These are phyloP conservation scores for Cordylochernes scorpioides DNA, from an alignment of 2,888 invertebrate genomes.

Conservation along the genomic window DNA sequence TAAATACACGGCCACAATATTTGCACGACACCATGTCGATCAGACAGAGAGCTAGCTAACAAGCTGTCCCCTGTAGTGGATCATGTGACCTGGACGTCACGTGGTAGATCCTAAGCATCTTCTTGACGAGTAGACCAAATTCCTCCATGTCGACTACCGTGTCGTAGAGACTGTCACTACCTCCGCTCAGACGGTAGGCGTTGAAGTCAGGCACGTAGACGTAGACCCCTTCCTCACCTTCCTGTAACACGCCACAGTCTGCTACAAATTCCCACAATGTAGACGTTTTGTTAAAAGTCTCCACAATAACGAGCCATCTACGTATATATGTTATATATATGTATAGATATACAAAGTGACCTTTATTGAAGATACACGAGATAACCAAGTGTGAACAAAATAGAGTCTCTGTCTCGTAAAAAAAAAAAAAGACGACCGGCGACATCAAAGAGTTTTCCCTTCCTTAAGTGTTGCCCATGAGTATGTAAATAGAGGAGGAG, in stretches of 20 bases:
- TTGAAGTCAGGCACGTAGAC: constrained; percentile 17
- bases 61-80: constrained; percentile 11
- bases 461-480: too few relatives aligned
- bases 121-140: constrained; percentile 16
- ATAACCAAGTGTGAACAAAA: too few relatives aligned
- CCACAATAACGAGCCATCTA: neutral
- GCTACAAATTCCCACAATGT: neutral
- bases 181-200: constrained; percentile 13
- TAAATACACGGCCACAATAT: too few relatives aligned
- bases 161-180: constrained; percentile 14
- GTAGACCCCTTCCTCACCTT: constrained; percentile 11
- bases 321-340: neutral
- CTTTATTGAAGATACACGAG: too few relatives aligned
- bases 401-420: too few relatives aligned
- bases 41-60: too few relatives aligned
- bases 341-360: too few relatives aligned
- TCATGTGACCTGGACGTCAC: constrained; percentile 9
- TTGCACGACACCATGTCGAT: too few relatives aligned
- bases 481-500: too few relatives aligned
- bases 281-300: neutral
- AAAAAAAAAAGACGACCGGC: too few relatives aligned
- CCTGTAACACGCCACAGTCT: constrained; percentile 3
- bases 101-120: constrained; percentile 16
- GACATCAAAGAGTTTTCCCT: too few relatives aligned
- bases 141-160: constrained; percentile 17